Evolutionary conservation across 2,113 vertebrate species (phyloP).

Genomic region (Gavialis gangeticus): DNA sequence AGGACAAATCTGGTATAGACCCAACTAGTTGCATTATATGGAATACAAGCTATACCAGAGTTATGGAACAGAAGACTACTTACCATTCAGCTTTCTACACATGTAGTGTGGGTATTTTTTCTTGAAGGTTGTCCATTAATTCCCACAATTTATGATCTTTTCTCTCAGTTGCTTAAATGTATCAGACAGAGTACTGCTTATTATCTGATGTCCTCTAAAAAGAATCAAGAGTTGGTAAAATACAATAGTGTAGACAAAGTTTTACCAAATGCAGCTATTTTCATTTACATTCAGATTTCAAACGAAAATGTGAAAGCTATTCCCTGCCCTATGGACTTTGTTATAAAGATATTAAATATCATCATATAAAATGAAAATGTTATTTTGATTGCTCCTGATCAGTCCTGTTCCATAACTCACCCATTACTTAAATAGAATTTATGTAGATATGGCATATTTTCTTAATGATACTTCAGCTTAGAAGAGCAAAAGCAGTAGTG

Average conservation of each 20-base stretch:
- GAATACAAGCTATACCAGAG: background rate
- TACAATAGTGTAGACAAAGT: background rate
- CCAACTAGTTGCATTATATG: background rate
- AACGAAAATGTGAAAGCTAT: background rate
- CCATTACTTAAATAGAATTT: background rate
- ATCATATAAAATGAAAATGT: background rate
- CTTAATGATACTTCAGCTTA: accelerated
- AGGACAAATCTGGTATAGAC: background rate
- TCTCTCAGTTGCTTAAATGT: background rate
- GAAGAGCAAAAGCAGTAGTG: background rate
- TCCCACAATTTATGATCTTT: background rate
- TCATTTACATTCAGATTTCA: background rate
- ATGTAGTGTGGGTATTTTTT: background rate
- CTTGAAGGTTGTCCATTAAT: background rate
- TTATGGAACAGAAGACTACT: background rate
- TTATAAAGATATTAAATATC: background rate
- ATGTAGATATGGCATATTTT: background rate
- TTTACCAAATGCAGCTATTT: background rate
- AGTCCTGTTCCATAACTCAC: background rate
- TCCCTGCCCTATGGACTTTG: background rate
- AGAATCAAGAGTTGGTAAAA: background rate
- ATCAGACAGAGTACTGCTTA: background rate
- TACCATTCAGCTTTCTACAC: background rate
- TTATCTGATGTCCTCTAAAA: background rate
- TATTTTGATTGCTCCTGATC: background rate